A percentile compares a stretch with the other conserved stretches of the same genome.
These are phyloP conservation scores for Calliopsis andreniformis DNA, from an alignment of 1,140 invertebrate genomes.

Conservation along the genomic window DNA sequence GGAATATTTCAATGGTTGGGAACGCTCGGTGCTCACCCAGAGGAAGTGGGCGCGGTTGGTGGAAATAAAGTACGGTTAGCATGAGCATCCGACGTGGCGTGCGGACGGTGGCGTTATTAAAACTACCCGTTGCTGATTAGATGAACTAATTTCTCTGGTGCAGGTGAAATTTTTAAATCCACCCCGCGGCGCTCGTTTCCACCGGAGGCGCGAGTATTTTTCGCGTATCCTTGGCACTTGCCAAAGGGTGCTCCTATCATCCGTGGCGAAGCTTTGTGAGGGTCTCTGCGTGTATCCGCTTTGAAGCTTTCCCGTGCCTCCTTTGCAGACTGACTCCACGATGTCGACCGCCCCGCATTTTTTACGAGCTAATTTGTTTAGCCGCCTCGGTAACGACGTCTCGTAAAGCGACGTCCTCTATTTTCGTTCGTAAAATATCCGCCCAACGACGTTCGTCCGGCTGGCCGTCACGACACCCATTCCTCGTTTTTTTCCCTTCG, in stretches of 20 bases:
- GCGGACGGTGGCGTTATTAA: slow-evolving; percentile 48
- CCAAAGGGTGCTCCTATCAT: slow-evolving; percentile 37
- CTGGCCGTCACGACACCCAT: slow-evolving; percentile 11
- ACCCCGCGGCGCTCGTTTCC: neutral
- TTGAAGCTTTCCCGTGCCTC: slow-evolving; percentile 13
- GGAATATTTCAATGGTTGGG: neutral
- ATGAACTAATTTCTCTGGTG: slow-evolving; percentile 57
- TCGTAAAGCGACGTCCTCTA: slow-evolving; percentile 66
- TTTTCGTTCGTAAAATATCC: slow-evolving; percentile 57
- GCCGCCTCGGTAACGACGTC: slow-evolving; percentile 69
- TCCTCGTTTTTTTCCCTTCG: slow-evolving; percentile 4
- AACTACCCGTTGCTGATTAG: slow-evolving; percentile 60
- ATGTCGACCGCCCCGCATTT: slow-evolving; percentile 13
- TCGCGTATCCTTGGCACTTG: slow-evolving; percentile 7
- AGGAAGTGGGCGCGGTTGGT: slow-evolving; percentile 36
- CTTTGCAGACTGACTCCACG: neutral
- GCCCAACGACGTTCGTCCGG: neutral
- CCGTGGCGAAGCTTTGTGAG: slow-evolving; percentile 41
- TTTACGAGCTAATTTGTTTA: slow-evolving; percentile 74
- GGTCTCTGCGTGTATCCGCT: slow-evolving; percentile 10
- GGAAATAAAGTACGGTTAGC: slow-evolving; percentile 58
- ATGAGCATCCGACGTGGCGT: slow-evolving; percentile 16
- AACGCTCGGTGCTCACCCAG: neutral
- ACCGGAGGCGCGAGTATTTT: slow-evolving; percentile 13
- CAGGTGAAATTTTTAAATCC: slow-evolving; percentile 62